Conservation (phyloP, 2,113 vertebrate species). For the Apteryx owenii region DNA sequence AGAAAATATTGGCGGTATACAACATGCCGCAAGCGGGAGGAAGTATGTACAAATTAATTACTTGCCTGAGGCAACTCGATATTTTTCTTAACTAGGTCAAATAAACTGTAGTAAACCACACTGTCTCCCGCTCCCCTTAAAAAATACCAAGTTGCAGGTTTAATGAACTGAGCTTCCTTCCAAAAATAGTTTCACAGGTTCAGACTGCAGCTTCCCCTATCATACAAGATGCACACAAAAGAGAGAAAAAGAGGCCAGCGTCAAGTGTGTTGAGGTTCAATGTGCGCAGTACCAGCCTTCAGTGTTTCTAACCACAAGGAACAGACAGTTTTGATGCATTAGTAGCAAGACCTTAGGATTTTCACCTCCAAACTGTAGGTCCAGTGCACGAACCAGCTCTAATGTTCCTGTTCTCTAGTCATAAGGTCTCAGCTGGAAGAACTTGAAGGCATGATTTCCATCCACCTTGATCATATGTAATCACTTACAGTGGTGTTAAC, state of each 20-base stretch:
- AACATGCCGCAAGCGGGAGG: not conserved
- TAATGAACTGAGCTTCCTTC: not conserved
- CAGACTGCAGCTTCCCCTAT: not conserved
- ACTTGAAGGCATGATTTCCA: not conserved
- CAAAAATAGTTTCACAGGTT: not conserved
- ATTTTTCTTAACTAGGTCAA: slow-evolving; percentile 67
- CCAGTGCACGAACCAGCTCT: not conserved
- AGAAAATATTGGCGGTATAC: not conserved
- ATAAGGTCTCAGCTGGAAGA: not conserved
- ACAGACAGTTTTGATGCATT: not conserved
- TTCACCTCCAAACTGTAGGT: not conserved
- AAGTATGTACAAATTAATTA: slow-evolving; percentile 56
- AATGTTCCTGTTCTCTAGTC: not conserved
- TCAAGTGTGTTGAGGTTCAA: fast-evolving
- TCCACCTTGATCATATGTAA: not conserved
- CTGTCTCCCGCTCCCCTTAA: not conserved
- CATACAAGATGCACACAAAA: not conserved
- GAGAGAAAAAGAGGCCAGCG: not conserved
- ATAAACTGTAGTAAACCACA: slow-evolving; percentile 38
- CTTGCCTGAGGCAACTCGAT: slow-evolving; percentile 44
- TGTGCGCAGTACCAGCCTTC: fast-evolving
- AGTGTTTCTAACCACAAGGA: not conserved
- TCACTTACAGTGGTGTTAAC: not conserved
- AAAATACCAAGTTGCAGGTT: not conserved
- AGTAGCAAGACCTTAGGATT: not conserved